phyloP scores from a whole-genome alignment of 2,888 invertebrate species.

The Pterobdella sp. region DNA sequence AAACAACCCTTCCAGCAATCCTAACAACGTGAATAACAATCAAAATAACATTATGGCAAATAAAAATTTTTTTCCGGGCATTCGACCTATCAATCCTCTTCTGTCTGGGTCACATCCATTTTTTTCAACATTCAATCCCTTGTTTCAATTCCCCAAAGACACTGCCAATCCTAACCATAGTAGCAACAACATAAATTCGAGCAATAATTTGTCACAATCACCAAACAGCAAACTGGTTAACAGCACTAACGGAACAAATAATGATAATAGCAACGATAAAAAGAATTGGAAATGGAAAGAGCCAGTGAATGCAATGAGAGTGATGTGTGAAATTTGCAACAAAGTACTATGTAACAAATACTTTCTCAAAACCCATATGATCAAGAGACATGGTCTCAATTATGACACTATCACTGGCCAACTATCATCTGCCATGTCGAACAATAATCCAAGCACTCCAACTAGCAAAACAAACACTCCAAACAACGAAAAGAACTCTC shows the following conservation, averaged over 20 bases:
- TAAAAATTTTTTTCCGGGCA: constrained; percentile 15
- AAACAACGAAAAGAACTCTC: constrained; percentile 2
- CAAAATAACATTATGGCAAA: constrained; percentile 13
- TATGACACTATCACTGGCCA: constrained; percentile 29
- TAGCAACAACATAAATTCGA: constrained; percentile 16
- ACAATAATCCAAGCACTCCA: constrained; percentile 1
- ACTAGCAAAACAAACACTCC: constrained; percentile 1
- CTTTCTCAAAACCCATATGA: constrained; percentile 50
- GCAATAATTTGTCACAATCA: background rate
- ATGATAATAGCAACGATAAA: constrained; percentile 11
- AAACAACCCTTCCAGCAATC: constrained; percentile 19
- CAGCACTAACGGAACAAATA: background rate
- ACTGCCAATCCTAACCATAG: background rate
- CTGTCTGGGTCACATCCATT: constrained; percentile 22
- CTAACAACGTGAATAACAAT: background rate
- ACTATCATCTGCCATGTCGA: constrained; percentile 1
- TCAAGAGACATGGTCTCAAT: constrained; percentile 49
- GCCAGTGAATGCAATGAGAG: constrained; percentile 44
- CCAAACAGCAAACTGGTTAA: background rate
- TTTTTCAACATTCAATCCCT: constrained; percentile 16
- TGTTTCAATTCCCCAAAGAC: constrained; percentile 13
- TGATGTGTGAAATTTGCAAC: constrained; percentile 49
- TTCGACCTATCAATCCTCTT: constrained; percentile 18
- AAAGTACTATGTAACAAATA: constrained; percentile 52
- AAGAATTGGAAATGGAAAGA: constrained; percentile 43